Base-by-base conservation (phyloP, 2,113 vertebrate species). In the Oophaga pumilio region DNA sequence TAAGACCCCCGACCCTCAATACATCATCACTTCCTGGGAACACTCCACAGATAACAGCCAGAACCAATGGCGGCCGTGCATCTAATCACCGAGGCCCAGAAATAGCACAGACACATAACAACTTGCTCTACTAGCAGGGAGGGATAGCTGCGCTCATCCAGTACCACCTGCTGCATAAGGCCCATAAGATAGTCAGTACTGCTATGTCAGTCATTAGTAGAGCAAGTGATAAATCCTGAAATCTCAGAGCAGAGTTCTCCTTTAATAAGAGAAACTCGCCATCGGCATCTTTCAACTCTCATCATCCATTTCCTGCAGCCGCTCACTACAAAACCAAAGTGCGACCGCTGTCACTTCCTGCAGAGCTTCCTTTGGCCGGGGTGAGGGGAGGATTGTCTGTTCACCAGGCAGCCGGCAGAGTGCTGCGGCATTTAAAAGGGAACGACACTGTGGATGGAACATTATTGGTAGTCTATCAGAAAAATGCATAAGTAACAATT, bases 221-320 rank as follows among this genome's bases (percentile, higher is more conserved):
- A 43, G 33, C 33, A 43, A 43, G 33, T 4, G 33, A 43, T 43
- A 43, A 43, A 43, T 43, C 33, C 33, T 43, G 33, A 43, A 43
- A 43, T 43, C 33, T 43, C 33, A 43, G 33, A 43, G 68, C 2
- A 12, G 26, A 52, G 17, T 52, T 52, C 18, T 4, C 49, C 49
- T 50, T 52, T 76, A 52, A 52, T 62, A 6, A 62, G n/a, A n/a
- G 1, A 24, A 9, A 77, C 15, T 6, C 15, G 5, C 20, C 22
- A 22, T 43, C 24, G 10, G 22, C 12, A 69, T 66, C 74, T 86
- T 80, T 86, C 76, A 86, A 2, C 57, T 66, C 49, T 57, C 10
- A 20, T 4, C 14, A 33, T 28, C 76, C 15, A 79, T 80, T 86
- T 86, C 76, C 85, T 66, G 85, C 24, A 15, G 28, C 18, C n/a